These are phyloP conservation scores for Tubulanus polymorphus DNA, from an alignment of 2,888 invertebrate genomes.

Conservation along the genomic window DNA sequence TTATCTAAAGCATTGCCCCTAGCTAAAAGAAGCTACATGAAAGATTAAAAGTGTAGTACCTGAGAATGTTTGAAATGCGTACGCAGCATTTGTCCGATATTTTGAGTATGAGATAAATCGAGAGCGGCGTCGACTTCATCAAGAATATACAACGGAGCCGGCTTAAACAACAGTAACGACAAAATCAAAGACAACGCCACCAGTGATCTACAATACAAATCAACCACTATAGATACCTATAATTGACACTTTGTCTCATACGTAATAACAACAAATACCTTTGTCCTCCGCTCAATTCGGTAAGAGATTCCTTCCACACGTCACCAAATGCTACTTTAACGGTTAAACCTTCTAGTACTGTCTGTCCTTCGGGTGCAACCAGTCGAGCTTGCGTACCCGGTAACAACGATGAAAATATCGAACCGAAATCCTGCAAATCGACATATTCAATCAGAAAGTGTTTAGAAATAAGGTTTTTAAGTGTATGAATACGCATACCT, in stretches of 20 bases:
- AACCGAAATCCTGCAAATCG: slow-evolving; percentile 72
- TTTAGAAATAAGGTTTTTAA: no score
- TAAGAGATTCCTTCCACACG: slow-evolving; percentile 92
- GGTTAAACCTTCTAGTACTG: slow-evolving; percentile 82
- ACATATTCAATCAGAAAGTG: no score
- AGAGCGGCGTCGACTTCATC: slow-evolving; percentile 99
- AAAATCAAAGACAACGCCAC: slow-evolving; percentile 94
- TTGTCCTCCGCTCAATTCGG: slow-evolving; percentile 95
- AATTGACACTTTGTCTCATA: neutral
- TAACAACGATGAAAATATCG: slow-evolving; percentile 85
- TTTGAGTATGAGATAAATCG: slow-evolving; percentile 96
- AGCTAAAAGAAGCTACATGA: no score
- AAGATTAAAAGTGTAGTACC: no score
- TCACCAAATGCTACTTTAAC: slow-evolving; percentile 86
- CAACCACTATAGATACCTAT: neutral
- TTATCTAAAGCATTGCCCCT: no score
- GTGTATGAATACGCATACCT: slow-evolving; percentile 49
- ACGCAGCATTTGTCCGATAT: slow-evolving; percentile 93
- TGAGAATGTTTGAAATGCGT: slow-evolving; percentile 84
- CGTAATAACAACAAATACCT: slow-evolving; percentile 56
- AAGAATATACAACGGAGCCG: slow-evolving; percentile 96
- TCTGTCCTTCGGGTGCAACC: slow-evolving; percentile 68
- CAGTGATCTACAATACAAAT: slow-evolving; percentile 60
- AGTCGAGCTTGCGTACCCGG: slow-evolving; percentile 87
- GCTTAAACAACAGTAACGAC: slow-evolving; percentile 93